Evolutionary conservation across 2,888 invertebrate species (phyloP).

Genomic region (Anticlea derivata): DNA sequence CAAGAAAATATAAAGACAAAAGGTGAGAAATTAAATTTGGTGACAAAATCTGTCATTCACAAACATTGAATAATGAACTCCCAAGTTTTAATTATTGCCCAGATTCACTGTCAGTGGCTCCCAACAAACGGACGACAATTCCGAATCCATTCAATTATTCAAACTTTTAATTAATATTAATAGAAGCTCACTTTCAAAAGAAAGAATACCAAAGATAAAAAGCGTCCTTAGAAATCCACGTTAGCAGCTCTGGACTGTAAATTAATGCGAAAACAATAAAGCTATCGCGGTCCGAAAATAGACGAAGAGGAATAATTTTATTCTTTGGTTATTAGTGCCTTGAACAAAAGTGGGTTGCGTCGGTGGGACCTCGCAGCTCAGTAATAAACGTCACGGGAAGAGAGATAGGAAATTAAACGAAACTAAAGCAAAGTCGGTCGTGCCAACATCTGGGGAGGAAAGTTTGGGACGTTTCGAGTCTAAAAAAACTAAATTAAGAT

Average conservation of each 20-base stretch:
- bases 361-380: slow-evolving; percentile 53
- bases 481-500: slow-evolving; percentile 72
- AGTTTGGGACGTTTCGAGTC: slow-evolving; percentile 58
- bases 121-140: slow-evolving; percentile 75
- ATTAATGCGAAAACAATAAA: slow-evolving; percentile 83
- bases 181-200: slow-evolving; percentile 79
- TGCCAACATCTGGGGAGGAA: slow-evolving; percentile 66
- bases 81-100: slow-evolving; percentile 77
- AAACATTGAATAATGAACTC: slow-evolving; percentile 69
- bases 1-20: slow-evolving; percentile 4
- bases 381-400: slow-evolving; percentile 78
- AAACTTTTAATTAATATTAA: slow-evolving; percentile 84
- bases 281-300: slow-evolving; percentile 68
- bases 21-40: slow-evolving; percentile 32
- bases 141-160: slow-evolving; percentile 80
- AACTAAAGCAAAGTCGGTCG: slow-evolving; percentile 75
- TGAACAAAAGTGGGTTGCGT: slow-evolving; percentile 62
- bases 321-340: slow-evolving; percentile 75
- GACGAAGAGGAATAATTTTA: slow-evolving; percentile 69
- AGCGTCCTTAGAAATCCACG: slow-evolving; percentile 75
- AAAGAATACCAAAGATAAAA: slow-evolving; percentile 79
- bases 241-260: slow-evolving; percentile 80
- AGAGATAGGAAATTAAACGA: slow-evolving; percentile 80
- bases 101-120: slow-evolving; percentile 69
- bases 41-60: slow-evolving; percentile 60